A percentile compares a stretch with the other conserved stretches of the same genome.
Conservation (phyloP, 2,888 invertebrate species). For the Polyommatus iphigenia region DNA sequence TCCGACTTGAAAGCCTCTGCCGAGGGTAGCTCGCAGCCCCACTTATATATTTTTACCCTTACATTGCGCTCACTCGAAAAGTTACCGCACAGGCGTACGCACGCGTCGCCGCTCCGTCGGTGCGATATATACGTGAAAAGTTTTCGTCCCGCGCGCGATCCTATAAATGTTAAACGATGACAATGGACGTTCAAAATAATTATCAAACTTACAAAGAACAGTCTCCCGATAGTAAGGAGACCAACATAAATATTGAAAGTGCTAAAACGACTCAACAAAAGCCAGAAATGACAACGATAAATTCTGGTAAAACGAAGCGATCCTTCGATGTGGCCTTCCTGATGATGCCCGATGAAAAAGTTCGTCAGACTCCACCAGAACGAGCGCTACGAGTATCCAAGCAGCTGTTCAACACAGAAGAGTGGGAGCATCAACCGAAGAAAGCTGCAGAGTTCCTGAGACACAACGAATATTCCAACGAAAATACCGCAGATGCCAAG, state of each 20-base stretch:
- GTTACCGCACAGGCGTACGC: slow-evolving; percentile 66
- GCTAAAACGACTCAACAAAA: slow-evolving; percentile 73
- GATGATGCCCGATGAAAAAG: slow-evolving; percentile 92
- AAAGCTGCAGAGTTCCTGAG: slow-evolving; percentile 71
- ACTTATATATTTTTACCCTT: slow-evolving; percentile 80
- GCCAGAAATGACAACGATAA: slow-evolving; percentile 65
- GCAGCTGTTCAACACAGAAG: slow-evolving; percentile 72
- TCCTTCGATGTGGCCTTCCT: slow-evolving; percentile 95
- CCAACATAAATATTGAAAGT: slow-evolving; percentile 70
- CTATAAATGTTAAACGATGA: slow-evolving; percentile 80
- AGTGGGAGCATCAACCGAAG: slow-evolving; percentile 69
- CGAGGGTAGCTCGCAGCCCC: slow-evolving; percentile 74
- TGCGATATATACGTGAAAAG: slow-evolving; percentile 76
- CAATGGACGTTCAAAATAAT: slow-evolving; percentile 84
- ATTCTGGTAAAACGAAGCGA: slow-evolving; percentile 81
- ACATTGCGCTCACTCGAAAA: slow-evolving; percentile 72
- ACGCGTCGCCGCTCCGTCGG: slow-evolving; percentile 58
- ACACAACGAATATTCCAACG: slow-evolving; percentile 64
- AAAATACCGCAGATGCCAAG: slow-evolving; percentile 61
- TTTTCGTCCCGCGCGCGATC: slow-evolving; percentile 62
- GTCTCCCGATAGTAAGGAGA: slow-evolving; percentile 73
- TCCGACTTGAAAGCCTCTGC: slow-evolving; percentile 65
- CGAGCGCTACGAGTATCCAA: slow-evolving; percentile 77
- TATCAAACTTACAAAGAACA: slow-evolving; percentile 74
- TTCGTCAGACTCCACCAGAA: slow-evolving; percentile 83